These are phyloP conservation scores for Gracilinanus agilis DNA, from an alignment of 2,113 vertebrate species.

Conservation along the genomic window DNA sequence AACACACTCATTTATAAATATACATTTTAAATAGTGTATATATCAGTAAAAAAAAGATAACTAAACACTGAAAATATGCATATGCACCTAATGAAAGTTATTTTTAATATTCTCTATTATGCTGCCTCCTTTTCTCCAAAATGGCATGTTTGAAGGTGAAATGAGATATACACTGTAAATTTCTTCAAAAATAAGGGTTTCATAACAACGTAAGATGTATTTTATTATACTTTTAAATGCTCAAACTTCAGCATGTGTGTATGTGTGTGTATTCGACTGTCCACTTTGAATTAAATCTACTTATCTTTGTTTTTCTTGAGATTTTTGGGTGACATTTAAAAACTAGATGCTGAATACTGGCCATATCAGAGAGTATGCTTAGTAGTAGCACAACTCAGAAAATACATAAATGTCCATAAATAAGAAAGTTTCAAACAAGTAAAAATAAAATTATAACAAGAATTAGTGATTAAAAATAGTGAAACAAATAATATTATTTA, in stretches of 20 bases:
- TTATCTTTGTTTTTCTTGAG: not conserved
- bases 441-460: not conserved
- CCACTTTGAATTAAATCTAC: not conserved
- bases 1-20: too few relatives aligned
- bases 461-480: conserved; percentile 29
- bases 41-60: too few relatives aligned
- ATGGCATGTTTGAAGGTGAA: conserved; percentile 8
- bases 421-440: not conserved
- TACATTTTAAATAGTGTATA: too few relatives aligned
- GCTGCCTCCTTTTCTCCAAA: conserved; percentile 23
- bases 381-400: not conserved
- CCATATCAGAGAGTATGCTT: rapidly evolving
- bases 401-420: not conserved
- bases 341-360: rapidly evolving
- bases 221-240: not conserved
- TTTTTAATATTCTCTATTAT: not conserved
- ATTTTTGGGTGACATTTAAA: conserved; percentile 37
- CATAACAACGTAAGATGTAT: conserved; percentile 15
- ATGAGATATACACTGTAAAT: not conserved
- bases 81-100: too few relatives aligned
- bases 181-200: conserved; percentile 25
- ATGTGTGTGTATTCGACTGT: not conserved
- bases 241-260: not conserved
- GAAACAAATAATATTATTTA: conserved; percentile 37
- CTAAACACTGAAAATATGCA: too few relatives aligned